Evolutionary conservation across 1,140 invertebrate genomes (phyloP).

Genomic region (Dendroctonus ponderosae): DNA sequence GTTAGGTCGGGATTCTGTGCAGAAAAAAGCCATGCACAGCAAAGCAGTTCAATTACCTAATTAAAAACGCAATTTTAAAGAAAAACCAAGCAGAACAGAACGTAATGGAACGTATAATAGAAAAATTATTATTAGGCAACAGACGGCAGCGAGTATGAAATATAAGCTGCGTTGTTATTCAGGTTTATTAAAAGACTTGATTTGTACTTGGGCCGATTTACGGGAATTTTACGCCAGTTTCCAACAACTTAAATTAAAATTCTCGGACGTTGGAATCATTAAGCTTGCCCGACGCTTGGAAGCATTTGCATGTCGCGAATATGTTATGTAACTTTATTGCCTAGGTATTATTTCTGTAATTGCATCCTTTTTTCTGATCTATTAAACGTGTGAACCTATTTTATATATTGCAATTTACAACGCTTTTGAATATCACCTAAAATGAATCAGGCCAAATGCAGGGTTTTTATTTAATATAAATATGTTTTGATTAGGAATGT

Average conservation of each 20-base stretch:
- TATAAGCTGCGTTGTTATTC: conserved; percentile 23
- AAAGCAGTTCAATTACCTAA: conserved; percentile 31
- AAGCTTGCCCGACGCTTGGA: no score
- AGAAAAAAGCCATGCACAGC: conserved; percentile 4
- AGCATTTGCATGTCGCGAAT: no score
- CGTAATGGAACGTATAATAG: conserved; percentile 38
- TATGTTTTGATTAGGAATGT: no score
- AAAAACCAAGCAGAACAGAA: conserved; percentile 37
- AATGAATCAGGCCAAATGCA: no score
- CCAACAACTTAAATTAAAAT: conserved; percentile 23
- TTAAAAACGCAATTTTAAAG: conserved; percentile 37
- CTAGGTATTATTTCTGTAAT: no score
- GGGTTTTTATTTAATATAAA: no score
- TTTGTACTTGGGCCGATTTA: conserved; percentile 20
- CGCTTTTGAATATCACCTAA: no score
- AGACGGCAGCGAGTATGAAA: conserved; percentile 14
- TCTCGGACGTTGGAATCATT: conserved; percentile 4
- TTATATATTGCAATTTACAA: no score
- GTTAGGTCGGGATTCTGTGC: conserved; percentile 8
- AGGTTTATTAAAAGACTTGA: conserved; percentile 26
- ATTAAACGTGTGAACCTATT: no score
- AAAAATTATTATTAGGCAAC: conserved; percentile 38
- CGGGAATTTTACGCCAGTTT: conserved; percentile 14
- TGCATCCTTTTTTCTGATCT: no score
- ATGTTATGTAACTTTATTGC: no score